phyloP scores from a whole-genome alignment of 2,888 invertebrate genomes.

The Orthosia gothica region DNA sequence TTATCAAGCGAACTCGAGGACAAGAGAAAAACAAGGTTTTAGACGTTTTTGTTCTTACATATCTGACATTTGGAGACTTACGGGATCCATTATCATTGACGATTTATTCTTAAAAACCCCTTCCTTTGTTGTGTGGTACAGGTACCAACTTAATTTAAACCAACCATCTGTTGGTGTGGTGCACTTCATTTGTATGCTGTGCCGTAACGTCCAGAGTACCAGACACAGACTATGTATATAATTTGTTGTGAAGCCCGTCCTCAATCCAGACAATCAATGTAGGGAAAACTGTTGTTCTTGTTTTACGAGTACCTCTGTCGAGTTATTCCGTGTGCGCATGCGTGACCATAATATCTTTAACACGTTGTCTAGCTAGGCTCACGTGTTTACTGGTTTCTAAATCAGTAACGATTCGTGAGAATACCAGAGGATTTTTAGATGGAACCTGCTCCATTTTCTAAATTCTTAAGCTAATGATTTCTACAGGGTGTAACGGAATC shows the following conservation, averaged over 20 bases:
- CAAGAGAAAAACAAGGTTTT: no score
- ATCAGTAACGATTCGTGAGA: neutral
- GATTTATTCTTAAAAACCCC: neutral
- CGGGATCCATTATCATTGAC: neutral
- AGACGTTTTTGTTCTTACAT: neutral
- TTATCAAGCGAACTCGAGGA: no score
- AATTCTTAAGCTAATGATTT: no score
- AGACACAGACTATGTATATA: neutral
- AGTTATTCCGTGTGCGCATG: slow-evolving; percentile 32
- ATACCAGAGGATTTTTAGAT: neutral
- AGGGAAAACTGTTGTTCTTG: neutral
- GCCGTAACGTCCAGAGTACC: neutral
- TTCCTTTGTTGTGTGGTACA: neutral
- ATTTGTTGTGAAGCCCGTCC: neutral
- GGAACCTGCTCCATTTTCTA: neutral
- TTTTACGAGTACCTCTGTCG: neutral
- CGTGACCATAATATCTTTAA: slow-evolving; percentile 12
- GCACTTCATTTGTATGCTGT: neutral
- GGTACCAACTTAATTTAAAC: neutral
- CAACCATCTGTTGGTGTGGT: neutral
- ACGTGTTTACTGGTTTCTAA: neutral
- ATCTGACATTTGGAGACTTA: neutral
- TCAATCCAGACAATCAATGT: slow-evolving; percentile 9
- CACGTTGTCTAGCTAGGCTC: neutral
- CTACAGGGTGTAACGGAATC: no score